A percentile compares a stretch with the other conserved stretches of the same genome.
These are phyloP conservation scores for Trachythela sp. DNA, from an alignment of 64 coral and sea anemone genomes.

Conservation along the genomic window DNA sequence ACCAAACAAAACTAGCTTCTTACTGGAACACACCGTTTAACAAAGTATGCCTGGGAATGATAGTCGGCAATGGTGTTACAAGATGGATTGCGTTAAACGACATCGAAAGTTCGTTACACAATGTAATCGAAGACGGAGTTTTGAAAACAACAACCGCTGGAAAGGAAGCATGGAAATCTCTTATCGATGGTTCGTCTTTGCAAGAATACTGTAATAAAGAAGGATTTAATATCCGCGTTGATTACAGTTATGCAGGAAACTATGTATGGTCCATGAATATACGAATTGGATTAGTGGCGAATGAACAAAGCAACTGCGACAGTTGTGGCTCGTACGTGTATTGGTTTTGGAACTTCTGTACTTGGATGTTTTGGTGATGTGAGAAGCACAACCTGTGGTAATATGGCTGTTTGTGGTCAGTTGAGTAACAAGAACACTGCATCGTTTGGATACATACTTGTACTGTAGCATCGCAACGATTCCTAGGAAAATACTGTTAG, in stretches of 20 bases:
- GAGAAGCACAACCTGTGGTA: background rate
- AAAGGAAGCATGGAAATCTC: constrained; percentile 5
- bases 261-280: background rate
- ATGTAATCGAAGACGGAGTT: constrained; percentile 7
- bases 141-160: background rate
- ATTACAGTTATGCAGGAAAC: background rate
- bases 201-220: constrained; percentile 21
- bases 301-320: constrained; percentile 22
- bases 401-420: too few species aligned
- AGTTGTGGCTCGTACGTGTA: background rate
- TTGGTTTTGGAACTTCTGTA: background rate
- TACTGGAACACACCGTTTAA: too few species aligned
- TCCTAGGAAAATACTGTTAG: too few species aligned
- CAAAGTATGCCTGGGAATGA: too few species aligned
- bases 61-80: background rate
- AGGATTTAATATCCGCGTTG: constrained; percentile 29
- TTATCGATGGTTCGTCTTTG: constrained; percentile 16
- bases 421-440: too few species aligned
- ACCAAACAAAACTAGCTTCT: too few species aligned
- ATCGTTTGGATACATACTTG: too few species aligned
- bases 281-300: background rate
- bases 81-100: background rate
- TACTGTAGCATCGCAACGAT: too few species aligned
- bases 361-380: background rate
- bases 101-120: constrained; percentile 12